Evolutionary conservation across 2,113 vertebrate species (phyloP), one percentile per base, ranked within the genome.

Genomic region (Tor tambroides): DNA sequence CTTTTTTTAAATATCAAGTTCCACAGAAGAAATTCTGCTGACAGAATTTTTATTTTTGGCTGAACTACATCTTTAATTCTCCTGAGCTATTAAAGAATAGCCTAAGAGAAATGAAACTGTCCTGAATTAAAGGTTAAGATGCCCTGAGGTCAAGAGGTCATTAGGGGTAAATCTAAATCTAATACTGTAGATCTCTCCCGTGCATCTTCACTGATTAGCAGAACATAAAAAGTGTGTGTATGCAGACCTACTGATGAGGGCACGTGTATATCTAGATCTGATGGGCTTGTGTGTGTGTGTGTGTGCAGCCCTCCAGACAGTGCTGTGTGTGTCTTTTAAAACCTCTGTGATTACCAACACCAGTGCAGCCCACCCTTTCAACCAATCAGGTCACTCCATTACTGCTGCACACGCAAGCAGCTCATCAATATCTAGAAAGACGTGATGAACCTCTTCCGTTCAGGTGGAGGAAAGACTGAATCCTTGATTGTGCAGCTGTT

Each of bases 401-500:
- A 90, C 87, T 86, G 86, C 89, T 87, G 88, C 77, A 84, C 92
- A 91, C 87, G 86, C 88, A 84, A 92, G 90, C 51, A 30, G 82
- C 89, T 92, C 91, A 93, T 93, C 92, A 94, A 88, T 83, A 69
- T 85, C 83, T 23, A 59, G 69, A 38, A 56, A 54, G 69, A 56
- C 2, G 51, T 84, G 83, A 84, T 84, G 91, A 91, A 90, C 89
- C 88, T 92, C 89, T 77, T 92, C 90, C 85, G 86, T 87, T 89
- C 92, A 93, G 91, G 91, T 69, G 91, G 78, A 90, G 93, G 91
- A 91, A 91, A 92, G 89, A 91, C 84, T 67, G 78, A 63, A 92
- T 89, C 92, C 86, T 90, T 94, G 93, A 93, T 94, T 94, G 91
- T 92, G 94, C 93, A 94, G 93, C 93, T 94, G 94, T 88, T 88